Percentiles rank a stretch among this genome's conserved stretches.
Evolutionary conservation across 2,113 vertebrate species (phyloP).

Genomic region (Sinocyclocheilus rhinocerous): DNA sequence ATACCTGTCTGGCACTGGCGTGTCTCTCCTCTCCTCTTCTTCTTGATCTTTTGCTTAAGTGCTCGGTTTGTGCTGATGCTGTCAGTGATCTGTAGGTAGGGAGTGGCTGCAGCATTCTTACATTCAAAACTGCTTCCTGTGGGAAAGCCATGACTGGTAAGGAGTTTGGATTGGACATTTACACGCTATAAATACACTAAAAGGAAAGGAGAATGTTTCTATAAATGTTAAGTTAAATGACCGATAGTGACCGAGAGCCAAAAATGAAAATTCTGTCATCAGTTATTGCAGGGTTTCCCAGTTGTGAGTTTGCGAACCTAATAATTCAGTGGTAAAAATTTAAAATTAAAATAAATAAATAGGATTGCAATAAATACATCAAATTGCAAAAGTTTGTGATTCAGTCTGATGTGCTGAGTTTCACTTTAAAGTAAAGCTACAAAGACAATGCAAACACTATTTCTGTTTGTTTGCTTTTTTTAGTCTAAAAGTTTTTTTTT

Average conservation of each 20-base stretch:
- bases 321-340: background rate
- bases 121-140: conserved; percentile 90
- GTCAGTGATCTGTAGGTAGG: conserved; percentile 94
- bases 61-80: conserved; percentile 84
- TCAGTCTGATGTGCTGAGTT: too few relatives aligned
- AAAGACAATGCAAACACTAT: too few relatives aligned
- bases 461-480: too few relatives aligned
- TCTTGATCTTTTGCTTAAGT: conserved; percentile 93
- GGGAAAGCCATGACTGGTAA: conserved; percentile 52
- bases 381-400: too few relatives aligned
- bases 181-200: background rate
- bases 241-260: background rate
- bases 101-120: conserved; percentile 87
- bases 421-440: too few relatives aligned
- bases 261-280: background rate
- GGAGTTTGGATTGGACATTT: background rate
- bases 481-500: too few relatives aligned
- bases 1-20: conserved; percentile 97
- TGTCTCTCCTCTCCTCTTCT: conserved; percentile 92
- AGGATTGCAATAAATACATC: background rate
- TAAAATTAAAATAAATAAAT: too few relatives aligned
- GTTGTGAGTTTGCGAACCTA: background rate
- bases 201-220: background rate
- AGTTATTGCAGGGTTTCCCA: too few relatives aligned
- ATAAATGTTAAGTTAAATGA: background rate